Conservation (phyloP, 2,113 vertebrate genomes). For the Dicrurus megarhynchus region DNA sequence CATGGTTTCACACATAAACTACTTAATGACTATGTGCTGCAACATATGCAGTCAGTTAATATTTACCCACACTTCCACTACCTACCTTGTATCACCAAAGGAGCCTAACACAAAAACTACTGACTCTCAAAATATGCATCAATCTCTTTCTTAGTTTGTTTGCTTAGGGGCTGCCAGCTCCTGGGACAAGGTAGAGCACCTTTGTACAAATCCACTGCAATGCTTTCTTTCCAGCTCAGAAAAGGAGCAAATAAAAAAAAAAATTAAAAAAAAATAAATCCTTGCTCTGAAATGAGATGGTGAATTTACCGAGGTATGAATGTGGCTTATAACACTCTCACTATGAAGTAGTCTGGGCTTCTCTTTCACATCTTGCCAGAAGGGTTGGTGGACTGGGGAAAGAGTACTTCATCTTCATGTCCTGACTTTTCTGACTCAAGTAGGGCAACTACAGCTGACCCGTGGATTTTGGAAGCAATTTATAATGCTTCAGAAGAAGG, state of each 20-base stretch:
- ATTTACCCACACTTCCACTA: background rate
- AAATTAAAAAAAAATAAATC: too few species aligned
- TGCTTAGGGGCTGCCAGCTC: background rate
- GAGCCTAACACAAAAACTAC: background rate
- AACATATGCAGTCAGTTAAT: background rate
- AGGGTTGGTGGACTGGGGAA: background rate
- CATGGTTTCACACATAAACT: background rate
- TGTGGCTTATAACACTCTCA: background rate
- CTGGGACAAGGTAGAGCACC: background rate
- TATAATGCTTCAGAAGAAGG: background rate
- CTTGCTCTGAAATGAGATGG: background rate
- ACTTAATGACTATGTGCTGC: background rate
- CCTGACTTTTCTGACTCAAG: background rate
- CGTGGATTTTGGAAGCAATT: background rate
- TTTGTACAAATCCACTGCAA: background rate
- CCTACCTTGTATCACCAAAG: background rate
- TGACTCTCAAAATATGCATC: background rate
- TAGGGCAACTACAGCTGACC: background rate
- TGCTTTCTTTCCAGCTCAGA: background rate
- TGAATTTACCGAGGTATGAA: background rate
- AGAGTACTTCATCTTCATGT: background rate
- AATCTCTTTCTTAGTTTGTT: fast-evolving
- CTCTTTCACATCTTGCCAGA: background rate
- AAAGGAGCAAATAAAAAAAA: background rate
- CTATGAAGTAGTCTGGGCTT: background rate